Evolutionary conservation across 2,113 vertebrate species (phyloP).

Genomic region (Phocoena sinus): DNA sequence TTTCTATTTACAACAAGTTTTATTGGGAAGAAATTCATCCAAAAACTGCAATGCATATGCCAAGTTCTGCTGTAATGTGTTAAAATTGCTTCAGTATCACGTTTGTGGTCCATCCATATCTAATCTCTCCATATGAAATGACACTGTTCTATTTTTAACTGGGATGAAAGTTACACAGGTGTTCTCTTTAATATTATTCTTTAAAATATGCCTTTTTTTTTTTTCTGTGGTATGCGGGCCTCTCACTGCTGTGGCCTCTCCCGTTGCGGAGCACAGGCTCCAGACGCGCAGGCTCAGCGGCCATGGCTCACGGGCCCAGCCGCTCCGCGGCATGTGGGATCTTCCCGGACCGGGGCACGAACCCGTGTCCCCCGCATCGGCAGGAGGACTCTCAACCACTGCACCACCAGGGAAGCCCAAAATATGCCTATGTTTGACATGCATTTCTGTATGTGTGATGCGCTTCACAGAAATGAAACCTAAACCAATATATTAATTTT

Average conservation of each 20-base stretch:
- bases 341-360: too few species aligned
- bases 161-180: background rate
- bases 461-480: background rate
- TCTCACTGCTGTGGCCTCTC: too few species aligned
- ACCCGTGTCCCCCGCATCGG: too few species aligned
- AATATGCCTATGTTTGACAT: background rate
- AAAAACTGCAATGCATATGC: background rate
- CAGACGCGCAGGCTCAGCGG: too few species aligned
- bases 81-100: conserved; percentile 9
- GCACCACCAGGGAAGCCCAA: too few species aligned
- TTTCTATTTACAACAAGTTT: conserved; percentile 3
- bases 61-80: background rate
- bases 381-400: too few species aligned
- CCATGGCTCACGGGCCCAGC: too few species aligned
- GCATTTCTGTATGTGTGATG: background rate
- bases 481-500: background rate
- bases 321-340: too few species aligned
- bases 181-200: background rate
- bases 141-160: background rate
- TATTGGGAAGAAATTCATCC: conserved; percentile 33
- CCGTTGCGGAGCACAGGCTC: too few species aligned
- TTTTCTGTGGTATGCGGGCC: too few species aligned
- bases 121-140: background rate
- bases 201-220: background rate
- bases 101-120: background rate